phyloP scores from a whole-genome alignment of 2,113 vertebrate genomes.

The Tichodroma muraria region DNA sequence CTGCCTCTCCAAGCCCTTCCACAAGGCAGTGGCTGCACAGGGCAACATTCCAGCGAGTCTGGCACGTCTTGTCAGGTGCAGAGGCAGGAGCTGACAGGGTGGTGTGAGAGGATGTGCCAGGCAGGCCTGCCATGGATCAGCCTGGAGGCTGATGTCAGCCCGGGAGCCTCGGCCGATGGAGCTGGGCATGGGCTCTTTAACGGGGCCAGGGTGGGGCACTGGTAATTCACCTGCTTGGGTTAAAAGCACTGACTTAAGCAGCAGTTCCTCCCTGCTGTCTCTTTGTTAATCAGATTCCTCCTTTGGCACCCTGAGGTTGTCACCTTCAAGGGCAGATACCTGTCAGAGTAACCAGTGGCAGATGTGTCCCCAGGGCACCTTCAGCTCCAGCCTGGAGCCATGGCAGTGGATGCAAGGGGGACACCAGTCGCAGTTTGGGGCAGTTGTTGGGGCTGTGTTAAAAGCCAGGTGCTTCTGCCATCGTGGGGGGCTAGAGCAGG shows the following conservation, averaged over 20 bases:
- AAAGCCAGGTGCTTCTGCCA: background rate
- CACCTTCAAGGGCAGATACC: background rate
- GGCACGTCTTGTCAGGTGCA: accelerated
- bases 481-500: background rate
- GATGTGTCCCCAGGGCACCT: background rate
- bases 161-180: accelerated
- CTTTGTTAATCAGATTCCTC: background rate
- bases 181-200: accelerated
- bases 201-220: background rate
- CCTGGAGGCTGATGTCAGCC: background rate
- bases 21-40: background rate
- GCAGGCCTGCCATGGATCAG: background rate
- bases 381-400: background rate
- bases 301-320: background rate
- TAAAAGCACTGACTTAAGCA: background rate
- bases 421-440: background rate
- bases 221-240: no score
- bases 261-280: background rate
- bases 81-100: background rate
- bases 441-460: background rate
- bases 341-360: background rate
- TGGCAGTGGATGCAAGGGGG: background rate
- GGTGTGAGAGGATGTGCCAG: background rate
- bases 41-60: background rate
- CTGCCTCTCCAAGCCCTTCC: background rate